Evolutionary conservation across 1,140 invertebrate species (phyloP), one percentile per base, ranked within the genome.

Genomic region (Drosophila tristis): DNA sequence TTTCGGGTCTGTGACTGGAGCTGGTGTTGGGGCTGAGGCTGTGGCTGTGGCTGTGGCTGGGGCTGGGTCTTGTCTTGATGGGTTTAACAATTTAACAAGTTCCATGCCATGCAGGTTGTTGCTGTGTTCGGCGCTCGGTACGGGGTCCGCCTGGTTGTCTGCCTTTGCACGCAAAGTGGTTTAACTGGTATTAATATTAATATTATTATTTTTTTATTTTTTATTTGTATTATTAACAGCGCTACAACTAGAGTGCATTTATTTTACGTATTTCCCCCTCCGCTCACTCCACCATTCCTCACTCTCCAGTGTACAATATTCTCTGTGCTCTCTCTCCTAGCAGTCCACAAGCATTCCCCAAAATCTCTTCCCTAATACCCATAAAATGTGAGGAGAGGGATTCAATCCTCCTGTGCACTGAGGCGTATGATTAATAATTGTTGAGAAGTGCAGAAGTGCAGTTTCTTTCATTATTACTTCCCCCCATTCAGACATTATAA

Each of bases 141-240:
- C 35, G 35, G 35, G 35, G 35, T 39, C 35, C 82, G 78, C 79
- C 79, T 74, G 64, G 58, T 47, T 74, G 79, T 82, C 79, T 82
- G 80, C 80, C 79, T 49, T 29, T 84, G 80, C 79, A 71, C 64
- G 70, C 80, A 82, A 82, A 82, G 79, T 82, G 80, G 80, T 84
- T 74, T 74, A 82, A 82, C 79, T 82, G 79, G 79, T 82, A 74
- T 84, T 84, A 78, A 73, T 78, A 84, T 74, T 65, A 65, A 70
- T 70, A 50, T 54, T 58, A 16, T 16, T 16, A n/a, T n/a, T 71
- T 50, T 58, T 7, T 31, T 35, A 35, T 35, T 35, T 35, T 11
- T 35, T 4, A 39, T 39, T 39, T 39, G 35, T 74, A 82, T 78
- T 82, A 82, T 82, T 74, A 84, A 70, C 79, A 80, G 70, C 67